Evolutionary conservation across 2,888 invertebrate species (phyloP).

Genomic region (Dione juno): DNA sequence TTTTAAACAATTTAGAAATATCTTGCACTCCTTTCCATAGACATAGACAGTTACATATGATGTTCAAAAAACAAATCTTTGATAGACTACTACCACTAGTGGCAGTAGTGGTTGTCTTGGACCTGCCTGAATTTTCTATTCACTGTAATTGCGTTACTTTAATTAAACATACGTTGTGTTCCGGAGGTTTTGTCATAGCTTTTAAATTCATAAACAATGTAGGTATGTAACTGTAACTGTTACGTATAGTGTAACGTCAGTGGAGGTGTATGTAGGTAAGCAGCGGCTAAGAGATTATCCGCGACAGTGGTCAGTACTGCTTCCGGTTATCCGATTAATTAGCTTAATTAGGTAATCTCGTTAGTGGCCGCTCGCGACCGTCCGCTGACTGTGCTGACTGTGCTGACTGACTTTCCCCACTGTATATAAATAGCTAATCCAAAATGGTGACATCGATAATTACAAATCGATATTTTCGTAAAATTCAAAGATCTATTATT

Average conservation of each 20-base stretch:
- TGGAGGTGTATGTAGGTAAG: constrained; percentile 1
- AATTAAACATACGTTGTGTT: too few relatives aligned
- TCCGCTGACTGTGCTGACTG: constrained; percentile 29
- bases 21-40: too few relatives aligned
- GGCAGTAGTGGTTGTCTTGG: too few relatives aligned
- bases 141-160: too few relatives aligned
- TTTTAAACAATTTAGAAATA: too few relatives aligned
- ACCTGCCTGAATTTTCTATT: too few relatives aligned
- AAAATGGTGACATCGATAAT: not conserved
- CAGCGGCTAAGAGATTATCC: constrained; percentile 36
- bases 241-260: not conserved
- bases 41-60: too few relatives aligned
- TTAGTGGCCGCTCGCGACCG: constrained; percentile 39
- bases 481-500: not conserved
- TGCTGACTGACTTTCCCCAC: constrained; percentile 18
- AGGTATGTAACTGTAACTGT: too few relatives aligned
- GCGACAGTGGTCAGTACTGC: constrained; percentile 37
- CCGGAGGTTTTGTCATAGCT: too few relatives aligned
- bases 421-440: not conserved
- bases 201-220: too few relatives aligned
- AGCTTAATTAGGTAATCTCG: constrained; percentile 53
- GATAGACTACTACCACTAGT: too few relatives aligned
- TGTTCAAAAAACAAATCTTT: too few relatives aligned
- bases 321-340: constrained; percentile 59
- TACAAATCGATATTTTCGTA: not conserved